Conservation (phyloP, 2,888 invertebrate species). For the Rhaphigaster nebulosa region DNA sequence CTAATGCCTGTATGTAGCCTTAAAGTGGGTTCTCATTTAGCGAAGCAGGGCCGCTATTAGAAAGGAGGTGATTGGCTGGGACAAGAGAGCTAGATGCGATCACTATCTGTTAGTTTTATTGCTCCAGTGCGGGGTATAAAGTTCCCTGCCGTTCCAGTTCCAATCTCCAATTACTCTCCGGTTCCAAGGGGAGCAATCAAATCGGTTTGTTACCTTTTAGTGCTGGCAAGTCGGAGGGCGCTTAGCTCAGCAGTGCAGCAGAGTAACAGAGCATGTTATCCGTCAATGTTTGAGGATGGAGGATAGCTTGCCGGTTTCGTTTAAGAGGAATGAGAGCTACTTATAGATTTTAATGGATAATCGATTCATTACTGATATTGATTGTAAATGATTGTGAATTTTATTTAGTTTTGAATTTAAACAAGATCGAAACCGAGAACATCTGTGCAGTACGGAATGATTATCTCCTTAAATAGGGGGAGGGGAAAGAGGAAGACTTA, state of each 20-base stretch:
- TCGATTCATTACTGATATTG: no score
- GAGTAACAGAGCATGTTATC: not conserved
- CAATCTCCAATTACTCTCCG: not conserved
- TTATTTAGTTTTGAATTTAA: no score
- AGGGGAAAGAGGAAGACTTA: no score
- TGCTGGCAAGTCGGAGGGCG: not conserved
- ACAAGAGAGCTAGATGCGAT: slow-evolving; percentile 1
- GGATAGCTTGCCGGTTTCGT: not conserved
- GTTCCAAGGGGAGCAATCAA: not conserved
- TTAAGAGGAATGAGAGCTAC: not conserved
- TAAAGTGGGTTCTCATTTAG: not conserved
- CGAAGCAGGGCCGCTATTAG: not conserved
- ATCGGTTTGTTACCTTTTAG: not conserved
- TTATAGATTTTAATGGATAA: not conserved
- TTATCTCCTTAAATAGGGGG: no score
- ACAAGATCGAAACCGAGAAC: no score
- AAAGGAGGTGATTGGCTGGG: not conserved
- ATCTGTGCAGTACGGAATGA: no score
- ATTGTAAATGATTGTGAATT: no score
- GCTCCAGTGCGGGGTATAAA: not conserved
- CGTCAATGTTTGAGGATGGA: not conserved
- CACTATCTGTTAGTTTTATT: slow-evolving; percentile 30
- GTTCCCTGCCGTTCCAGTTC: not conserved
- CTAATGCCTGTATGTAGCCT: not conserved
- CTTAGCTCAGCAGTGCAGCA: not conserved